Evolutionary conservation across 2,888 invertebrate genomes (phyloP).

Genomic region (Zele albiditarsus): DNA sequence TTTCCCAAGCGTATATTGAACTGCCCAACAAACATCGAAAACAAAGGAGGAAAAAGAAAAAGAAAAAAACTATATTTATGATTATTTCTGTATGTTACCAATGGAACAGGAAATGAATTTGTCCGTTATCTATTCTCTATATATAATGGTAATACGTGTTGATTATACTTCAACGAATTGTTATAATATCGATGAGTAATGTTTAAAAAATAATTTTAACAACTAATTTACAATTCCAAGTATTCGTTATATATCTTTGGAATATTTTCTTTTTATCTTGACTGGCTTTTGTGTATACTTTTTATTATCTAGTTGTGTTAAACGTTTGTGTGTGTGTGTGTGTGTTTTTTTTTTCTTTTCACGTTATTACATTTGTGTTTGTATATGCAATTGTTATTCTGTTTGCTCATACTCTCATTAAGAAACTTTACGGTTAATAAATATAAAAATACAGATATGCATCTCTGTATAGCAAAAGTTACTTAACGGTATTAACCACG

Average conservation of each 20-base stretch:
- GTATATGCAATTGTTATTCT: not conserved
- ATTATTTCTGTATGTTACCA: not conserved
- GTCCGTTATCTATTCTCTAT: slow-evolving; percentile 15
- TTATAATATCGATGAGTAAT: slow-evolving; percentile 19
- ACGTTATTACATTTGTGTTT: not conserved
- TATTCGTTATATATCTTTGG: not conserved
- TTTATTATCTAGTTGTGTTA: not conserved
- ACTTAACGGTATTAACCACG: slow-evolving; percentile 28
- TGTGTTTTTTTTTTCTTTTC: not conserved
- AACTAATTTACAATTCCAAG: not conserved
- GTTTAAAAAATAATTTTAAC: not conserved
- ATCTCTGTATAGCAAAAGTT: slow-evolving; percentile 10
- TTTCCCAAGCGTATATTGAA: slow-evolving; percentile 5
- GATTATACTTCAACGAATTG: not conserved
- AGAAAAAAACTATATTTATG: not conserved
- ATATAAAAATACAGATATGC: not conserved
- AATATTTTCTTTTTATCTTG: not conserved
- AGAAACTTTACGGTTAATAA: slow-evolving; percentile 7
- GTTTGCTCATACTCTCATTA: slow-evolving; percentile 7
- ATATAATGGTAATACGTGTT: not conserved
- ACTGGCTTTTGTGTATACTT: not conserved
- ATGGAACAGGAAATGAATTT: slow-evolving; percentile 1
- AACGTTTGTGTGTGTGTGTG: not conserved
- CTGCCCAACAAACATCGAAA: slow-evolving; percentile 4
- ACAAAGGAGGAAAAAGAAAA: not conserved